phyloP scores from a whole-genome alignment of 1,140 invertebrate species.

The Hypothenemus hampei region DNA sequence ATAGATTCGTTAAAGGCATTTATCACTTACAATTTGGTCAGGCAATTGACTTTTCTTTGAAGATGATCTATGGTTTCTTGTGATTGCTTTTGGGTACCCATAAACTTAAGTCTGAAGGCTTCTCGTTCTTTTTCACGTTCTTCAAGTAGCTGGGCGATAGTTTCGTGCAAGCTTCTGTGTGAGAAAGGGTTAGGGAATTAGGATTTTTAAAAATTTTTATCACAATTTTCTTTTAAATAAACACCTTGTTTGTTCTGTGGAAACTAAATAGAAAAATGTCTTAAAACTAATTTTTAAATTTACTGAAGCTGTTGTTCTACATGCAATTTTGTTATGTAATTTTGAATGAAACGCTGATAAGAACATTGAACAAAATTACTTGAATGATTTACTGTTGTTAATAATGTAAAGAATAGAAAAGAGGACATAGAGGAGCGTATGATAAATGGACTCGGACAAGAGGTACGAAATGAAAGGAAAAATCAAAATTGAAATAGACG shows the following conservation, averaged over 20 bases:
- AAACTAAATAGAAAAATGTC: too few relatives aligned
- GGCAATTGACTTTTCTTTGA: conserved; percentile 50
- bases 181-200: conserved; percentile 28
- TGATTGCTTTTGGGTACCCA: conserved; percentile 39
- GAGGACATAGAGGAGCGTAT: conserved; percentile 37
- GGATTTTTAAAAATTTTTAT: conserved; percentile 5
- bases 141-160: conserved; percentile 37
- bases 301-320: too few relatives aligned
- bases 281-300: too few relatives aligned
- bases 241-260: too few relatives aligned
- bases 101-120: conserved; percentile 33
- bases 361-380: too few relatives aligned
- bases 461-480: conserved; percentile 42
- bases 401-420: conserved; percentile 29
- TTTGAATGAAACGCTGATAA: too few relatives aligned
- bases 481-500: conserved; percentile 36
- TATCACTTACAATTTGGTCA: conserved; percentile 55
- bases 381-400: too few relatives aligned
- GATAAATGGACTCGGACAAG: conserved; percentile 36
- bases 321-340: too few relatives aligned
- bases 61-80: conserved; percentile 50
- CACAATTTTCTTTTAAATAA: too few relatives aligned
- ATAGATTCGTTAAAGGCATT: neutral
- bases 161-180: conserved; percentile 39
- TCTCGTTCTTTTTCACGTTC: conserved; percentile 38